Conservation (phyloP, 2,113 vertebrate species). For the Aegotheles bennettii region DNA sequence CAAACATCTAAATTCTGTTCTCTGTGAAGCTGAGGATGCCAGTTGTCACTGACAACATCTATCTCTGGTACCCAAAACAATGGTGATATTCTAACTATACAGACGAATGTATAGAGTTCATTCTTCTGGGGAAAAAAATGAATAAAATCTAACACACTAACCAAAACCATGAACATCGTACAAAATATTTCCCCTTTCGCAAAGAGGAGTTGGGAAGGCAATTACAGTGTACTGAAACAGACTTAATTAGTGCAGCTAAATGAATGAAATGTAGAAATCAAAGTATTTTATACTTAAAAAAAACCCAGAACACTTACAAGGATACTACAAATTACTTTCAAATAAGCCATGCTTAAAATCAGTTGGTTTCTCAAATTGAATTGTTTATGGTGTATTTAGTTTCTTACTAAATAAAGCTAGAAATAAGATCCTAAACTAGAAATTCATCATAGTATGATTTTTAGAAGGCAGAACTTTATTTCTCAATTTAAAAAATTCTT, state of each 20-base stretch:
- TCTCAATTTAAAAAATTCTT: not conserved
- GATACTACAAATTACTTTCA: not conserved
- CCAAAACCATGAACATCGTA: not conserved
- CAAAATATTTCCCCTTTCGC: not conserved
- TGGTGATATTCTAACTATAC: not conserved
- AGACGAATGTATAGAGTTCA: not conserved
- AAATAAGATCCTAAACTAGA: not conserved
- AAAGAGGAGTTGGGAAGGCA: accelerated
- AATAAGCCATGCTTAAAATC: not conserved
- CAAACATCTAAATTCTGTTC: not conserved
- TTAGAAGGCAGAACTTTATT: not conserved
- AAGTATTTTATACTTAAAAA: not conserved
- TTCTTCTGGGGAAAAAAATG: not conserved
- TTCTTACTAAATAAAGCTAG: not conserved
- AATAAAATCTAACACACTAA: not conserved
- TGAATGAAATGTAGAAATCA: not conserved
- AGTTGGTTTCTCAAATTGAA: not conserved
- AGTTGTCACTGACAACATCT: not conserved
- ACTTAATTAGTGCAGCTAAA: too few relatives aligned
- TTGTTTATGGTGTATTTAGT: not conserved
- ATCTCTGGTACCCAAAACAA: not conserved
- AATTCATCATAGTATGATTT: not conserved
- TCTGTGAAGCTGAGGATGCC: not conserved
- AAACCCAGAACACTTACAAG: not conserved
- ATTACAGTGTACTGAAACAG: not conserved